Percentiles rank a stretch among this genome's conserved stretches.
phyloP scores from a whole-genome alignment of 2,113 vertebrate species.

The Ochotona curzoniae region DNA sequence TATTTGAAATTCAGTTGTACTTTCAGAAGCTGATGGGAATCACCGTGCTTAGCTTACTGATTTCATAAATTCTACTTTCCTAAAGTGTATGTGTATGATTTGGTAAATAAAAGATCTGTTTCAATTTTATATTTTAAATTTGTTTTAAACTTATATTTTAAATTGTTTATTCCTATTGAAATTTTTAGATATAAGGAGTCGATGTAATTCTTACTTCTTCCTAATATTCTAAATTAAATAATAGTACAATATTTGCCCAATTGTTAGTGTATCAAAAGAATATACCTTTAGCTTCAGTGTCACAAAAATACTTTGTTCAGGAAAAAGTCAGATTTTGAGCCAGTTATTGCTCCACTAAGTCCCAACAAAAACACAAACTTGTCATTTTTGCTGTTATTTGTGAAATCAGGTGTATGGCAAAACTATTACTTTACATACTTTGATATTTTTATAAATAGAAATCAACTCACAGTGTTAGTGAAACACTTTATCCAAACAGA shows the following conservation, averaged over 20 bases:
- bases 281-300: neutral
- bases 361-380: neutral
- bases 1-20: neutral
- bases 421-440: neutral
- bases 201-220: neutral
- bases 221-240: neutral
- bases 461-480: neutral
- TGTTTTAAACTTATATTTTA: neutral
- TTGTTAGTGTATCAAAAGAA: neutral
- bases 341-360: neutral
- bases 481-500: neutral
- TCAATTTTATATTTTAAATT: conserved; percentile 23
- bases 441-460: neutral
- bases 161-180: conserved; percentile 13
- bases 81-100: neutral
- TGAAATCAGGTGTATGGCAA: neutral
- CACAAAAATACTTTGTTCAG: neutral
- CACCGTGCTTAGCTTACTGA: neutral
- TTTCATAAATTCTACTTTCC: conserved; percentile 24
- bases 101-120: conserved; percentile 36
- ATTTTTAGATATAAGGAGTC: neutral
- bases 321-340: neutral
- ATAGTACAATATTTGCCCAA: neutral
- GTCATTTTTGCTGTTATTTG: neutral
- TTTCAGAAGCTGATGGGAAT: conserved; percentile 22